Evolutionary conservation across 2,888 invertebrate species (phyloP).

Genomic region (Gymnosoma rotundatum): DNA sequence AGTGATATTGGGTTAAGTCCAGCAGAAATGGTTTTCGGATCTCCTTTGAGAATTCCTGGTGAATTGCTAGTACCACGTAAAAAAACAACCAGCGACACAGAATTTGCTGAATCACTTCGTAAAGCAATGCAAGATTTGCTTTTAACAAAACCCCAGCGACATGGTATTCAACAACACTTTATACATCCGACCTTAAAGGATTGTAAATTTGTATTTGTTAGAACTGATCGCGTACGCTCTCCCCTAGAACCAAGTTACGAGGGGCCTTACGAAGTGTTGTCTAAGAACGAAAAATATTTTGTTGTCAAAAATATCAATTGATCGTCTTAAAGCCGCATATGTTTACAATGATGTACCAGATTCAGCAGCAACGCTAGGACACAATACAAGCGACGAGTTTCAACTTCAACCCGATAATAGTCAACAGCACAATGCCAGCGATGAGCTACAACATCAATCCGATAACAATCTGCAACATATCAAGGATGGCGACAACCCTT

Average conservation of each 20-base stretch:
- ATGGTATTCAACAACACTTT: constrained; percentile 2
- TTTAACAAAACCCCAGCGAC: constrained; percentile 2
- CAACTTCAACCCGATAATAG: background rate
- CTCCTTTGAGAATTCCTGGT: constrained; percentile 20
- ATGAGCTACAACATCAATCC: constrained; percentile 9
- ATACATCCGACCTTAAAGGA: background rate
- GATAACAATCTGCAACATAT: background rate
- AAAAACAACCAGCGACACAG: background rate
- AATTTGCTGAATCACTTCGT: background rate
- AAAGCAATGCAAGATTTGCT: background rate
- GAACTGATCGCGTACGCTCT: constrained; percentile 6
- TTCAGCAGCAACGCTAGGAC: background rate
- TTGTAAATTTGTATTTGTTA: constrained; percentile 1
- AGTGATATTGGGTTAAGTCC: no score
- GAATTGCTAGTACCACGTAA: constrained; percentile 5
- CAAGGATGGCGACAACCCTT: background rate
- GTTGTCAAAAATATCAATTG: background rate
- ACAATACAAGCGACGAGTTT: background rate
- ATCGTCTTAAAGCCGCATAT: constrained; percentile 3
- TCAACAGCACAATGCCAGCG: constrained; percentile 4
- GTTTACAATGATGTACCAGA: background rate
- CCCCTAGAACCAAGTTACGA: background rate
- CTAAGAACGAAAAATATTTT: constrained; percentile 4
- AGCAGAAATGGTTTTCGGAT: no score
- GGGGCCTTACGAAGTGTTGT: background rate